Conservation (phyloP, 2,113 vertebrate species). For the Entosphenus tridentatus region DNA sequence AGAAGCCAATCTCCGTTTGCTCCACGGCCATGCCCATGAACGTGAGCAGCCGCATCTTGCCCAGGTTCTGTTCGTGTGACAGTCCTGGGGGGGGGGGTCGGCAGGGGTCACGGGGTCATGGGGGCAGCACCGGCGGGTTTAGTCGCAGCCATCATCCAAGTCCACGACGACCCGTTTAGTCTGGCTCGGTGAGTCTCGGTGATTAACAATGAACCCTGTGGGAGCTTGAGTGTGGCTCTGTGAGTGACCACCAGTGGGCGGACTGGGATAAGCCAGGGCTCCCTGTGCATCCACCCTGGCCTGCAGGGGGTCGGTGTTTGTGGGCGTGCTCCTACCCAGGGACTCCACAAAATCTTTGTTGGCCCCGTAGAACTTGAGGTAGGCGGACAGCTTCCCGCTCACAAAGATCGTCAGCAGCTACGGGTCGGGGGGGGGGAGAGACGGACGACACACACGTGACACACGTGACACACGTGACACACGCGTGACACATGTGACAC, state of each 20-base stretch:
- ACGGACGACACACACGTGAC: neutral
- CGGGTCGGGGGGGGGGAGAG: neutral
- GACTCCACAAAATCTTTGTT: slow-evolving; percentile 99
- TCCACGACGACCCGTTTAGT: too few species aligned
- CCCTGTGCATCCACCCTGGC: neutral
- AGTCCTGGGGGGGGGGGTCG: slow-evolving; percentile 28
- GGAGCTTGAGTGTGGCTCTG: too few species aligned
- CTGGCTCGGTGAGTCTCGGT: too few species aligned
- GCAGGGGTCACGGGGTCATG: too few species aligned
- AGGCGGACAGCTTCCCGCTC: slow-evolving; percentile 67
- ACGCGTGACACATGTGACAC: neutral
- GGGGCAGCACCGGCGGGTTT: too few species aligned
- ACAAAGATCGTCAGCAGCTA: slow-evolving; percentile 97
- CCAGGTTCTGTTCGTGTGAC: slow-evolving; percentile 80
- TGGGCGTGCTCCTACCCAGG: slow-evolving; percentile 40
- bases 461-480: neutral
- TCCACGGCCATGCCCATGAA: slow-evolving; percentile 99
- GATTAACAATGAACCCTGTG: too few species aligned
- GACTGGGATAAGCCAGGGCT: neutral
- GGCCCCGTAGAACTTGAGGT: slow-evolving; percentile 91
- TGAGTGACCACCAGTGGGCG: too few species aligned
- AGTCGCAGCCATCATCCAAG: too few species aligned
- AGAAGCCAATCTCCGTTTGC: slow-evolving; percentile 83
- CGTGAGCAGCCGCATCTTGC: slow-evolving; percentile 90
- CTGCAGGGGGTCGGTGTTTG: neutral